Evolutionary conservation across 53 echinoderm and acorn worm genomes (phyloP), one percentile per base, ranked within the genome.

Genomic region (Stichopus horrens): DNA sequence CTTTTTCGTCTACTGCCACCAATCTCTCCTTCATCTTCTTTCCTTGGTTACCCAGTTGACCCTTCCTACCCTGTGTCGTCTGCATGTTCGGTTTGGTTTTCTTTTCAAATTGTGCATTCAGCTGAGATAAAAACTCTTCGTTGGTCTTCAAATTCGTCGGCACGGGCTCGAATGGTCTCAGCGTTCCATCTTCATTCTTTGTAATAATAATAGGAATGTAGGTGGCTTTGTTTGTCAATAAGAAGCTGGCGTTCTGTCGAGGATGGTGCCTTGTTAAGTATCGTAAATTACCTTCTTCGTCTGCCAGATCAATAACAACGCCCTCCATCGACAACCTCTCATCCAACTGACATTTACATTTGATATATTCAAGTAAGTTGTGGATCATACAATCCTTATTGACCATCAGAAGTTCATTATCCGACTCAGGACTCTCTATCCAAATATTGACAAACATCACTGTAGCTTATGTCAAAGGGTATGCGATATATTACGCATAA

Each of bases 381-480:
- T 74, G 75, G 23, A 75, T 55, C 87, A 74, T 75, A 23, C 87
- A 87, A 57, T 87, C 55, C n/a, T 74, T 74, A 55, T 87, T 87
- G 9, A 87, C 87, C 52, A 74, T 8, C n/a, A 87, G 74, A 23
- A 75, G 74, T 53, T 87, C 56, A 37, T 87, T 87, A 54, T 18
- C 75, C 20, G 74, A 7, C 14, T 87, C 75, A 5, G 87, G 75
- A 55, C 55, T 75, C 9, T 87, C 87, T 9, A 87, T 87, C 87
- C 87, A 87, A 56, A 87, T 74, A 58, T 87, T 87, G 54, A 87
- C 75, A 75, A 87, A 87, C 87, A 87, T 87, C 14, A 8, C 68
- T 71, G 14, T 20, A 71, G 37, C n/a, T 71, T 8, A 11, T 59
- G 5, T 16, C 71, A 71, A 6, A 18, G 6, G 71, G 71, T 71